A percentile compares a stretch with the other conserved stretches of the same genome.
These are phyloP conservation scores for Nomada fabriciana DNA, from an alignment of 2,888 invertebrate genomes.

Conservation along the genomic window DNA sequence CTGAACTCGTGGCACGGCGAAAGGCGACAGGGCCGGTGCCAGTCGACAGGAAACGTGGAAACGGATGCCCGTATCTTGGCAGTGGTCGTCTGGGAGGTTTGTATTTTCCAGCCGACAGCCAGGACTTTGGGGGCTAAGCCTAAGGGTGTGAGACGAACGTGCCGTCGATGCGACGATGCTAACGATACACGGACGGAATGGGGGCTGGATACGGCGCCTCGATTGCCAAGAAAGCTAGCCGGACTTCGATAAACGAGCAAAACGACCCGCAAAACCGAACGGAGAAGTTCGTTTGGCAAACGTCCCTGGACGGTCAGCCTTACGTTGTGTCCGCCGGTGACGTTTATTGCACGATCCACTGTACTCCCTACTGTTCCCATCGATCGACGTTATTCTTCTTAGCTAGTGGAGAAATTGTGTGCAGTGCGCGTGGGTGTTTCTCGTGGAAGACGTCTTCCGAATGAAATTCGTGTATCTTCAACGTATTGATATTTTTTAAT, in stretches of 20 bases:
- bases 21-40: constrained; percentile 35
- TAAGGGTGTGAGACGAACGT: constrained; percentile 70
- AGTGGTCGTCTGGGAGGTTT: constrained; percentile 27
- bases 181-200: constrained; percentile 54
- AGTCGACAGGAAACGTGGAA: constrained; percentile 44
- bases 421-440: neutral
- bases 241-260: constrained; percentile 53
- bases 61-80: constrained; percentile 40
- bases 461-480: neutral
- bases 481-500: constrained; percentile 9
- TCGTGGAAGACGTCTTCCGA: neutral
- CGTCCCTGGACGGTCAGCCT: constrained; percentile 48
- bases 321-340: constrained; percentile 50
- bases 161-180: constrained; percentile 68
- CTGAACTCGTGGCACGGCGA: constrained; percentile 20
- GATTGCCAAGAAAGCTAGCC: constrained; percentile 31
- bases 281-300: constrained; percentile 65
- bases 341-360: constrained; percentile 55
- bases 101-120: constrained; percentile 44
- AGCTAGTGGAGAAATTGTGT: neutral
- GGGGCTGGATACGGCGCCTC: neutral
- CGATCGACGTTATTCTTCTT: constrained; percentile 3
- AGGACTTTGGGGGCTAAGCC: constrained; percentile 54
- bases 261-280: constrained; percentile 43
- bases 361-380: neutral